Base-by-base conservation (phyloP, 2,113 vertebrate genomes). In the Ochotona curzoniae region DNA sequence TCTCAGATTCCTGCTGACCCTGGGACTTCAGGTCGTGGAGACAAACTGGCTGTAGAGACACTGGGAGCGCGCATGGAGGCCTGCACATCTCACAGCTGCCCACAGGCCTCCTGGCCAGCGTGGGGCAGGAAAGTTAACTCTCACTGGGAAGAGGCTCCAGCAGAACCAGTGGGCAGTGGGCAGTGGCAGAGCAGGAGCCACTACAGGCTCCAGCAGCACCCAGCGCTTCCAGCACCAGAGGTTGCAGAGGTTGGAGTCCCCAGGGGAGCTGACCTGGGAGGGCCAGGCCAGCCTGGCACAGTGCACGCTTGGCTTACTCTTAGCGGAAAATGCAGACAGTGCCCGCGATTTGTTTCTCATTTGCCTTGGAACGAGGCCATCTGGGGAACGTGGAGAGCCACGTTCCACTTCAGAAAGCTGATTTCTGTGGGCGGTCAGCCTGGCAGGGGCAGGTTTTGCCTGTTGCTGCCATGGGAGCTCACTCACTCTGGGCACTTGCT, bases 341-440 rank as follows among this genome's bases (percentile, higher is more conserved):
- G 91, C 75, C 86, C 54, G 11, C 47, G 93, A 89, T 91, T 97
- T 96, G 90, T 95, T 96, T 93, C 93, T 94, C 94, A 93, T 94
- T 89, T 95, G 90, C 93, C 95, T 93, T 90, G 89, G 89, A 94
- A 90, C 94, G 94, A 91, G 91, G 66, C 28, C 26, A 61, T 64
- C 51, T 90, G 64, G 70, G 88, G 71, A 91, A 51, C 91, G 89
- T 91, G 93, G 83, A 96, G 93, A 87, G 17, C 80, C 76, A 60
- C 91, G 88, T 90, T 92, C 86, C 78, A 85, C 25, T 70, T 81
- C 47, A 70, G 87, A 95, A 91, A 82, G 89, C 78, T 91, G 93
- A 66, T 90, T 94, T 93, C 69, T 90, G 83, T 84, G 73, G 80
- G 88, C 96, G 30, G 60, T 35, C 17, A 83, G 74, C 94, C 92